phyloP scores from a whole-genome alignment of 1,140 invertebrate genomes.

The Plodia interpunctella region DNA sequence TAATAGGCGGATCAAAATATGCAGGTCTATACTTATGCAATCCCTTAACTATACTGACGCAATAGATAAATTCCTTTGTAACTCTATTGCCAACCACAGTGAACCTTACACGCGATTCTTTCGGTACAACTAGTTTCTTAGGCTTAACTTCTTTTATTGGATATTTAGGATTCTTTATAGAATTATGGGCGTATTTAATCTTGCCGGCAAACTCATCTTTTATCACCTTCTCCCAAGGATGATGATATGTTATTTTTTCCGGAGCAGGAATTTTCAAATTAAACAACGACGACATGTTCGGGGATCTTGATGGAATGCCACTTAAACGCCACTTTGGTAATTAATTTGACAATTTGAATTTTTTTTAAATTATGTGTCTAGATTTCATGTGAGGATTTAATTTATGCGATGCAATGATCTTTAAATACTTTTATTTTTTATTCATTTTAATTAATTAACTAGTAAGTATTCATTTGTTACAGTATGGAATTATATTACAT shows the following conservation, averaged over 20 bases:
- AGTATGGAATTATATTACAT: too few species aligned
- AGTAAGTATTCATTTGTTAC: too few species aligned
- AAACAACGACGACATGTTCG: conserved; percentile 18
- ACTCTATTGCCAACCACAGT: conserved; percentile 54
- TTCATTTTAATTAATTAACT: too few species aligned
- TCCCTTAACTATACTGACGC: conserved; percentile 45
- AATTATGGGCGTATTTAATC: conserved; percentile 55
- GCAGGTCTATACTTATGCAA: conserved; percentile 53
- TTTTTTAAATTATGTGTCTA: neutral
- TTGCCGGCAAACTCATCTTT: conserved; percentile 36
- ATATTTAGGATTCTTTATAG: conserved; percentile 47
- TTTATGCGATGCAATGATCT: too few species aligned
- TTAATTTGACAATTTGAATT: neutral
- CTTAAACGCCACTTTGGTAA: neutral
- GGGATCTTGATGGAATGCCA: neutral
- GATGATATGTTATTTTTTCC: conserved; percentile 26
- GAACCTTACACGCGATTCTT: conserved; percentile 32
- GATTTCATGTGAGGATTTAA: too few species aligned
- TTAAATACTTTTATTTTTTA: too few species aligned
- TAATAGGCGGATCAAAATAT: conserved; percentile 44
- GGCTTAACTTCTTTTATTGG: conserved; percentile 27
- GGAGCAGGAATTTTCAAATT: conserved; percentile 21
- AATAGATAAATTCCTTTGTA: conserved; percentile 58
- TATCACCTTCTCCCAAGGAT: conserved; percentile 53
- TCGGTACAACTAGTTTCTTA: neutral